Conservation (phyloP, 2,888 invertebrate genomes). For the Embidobia sp. region DNA sequence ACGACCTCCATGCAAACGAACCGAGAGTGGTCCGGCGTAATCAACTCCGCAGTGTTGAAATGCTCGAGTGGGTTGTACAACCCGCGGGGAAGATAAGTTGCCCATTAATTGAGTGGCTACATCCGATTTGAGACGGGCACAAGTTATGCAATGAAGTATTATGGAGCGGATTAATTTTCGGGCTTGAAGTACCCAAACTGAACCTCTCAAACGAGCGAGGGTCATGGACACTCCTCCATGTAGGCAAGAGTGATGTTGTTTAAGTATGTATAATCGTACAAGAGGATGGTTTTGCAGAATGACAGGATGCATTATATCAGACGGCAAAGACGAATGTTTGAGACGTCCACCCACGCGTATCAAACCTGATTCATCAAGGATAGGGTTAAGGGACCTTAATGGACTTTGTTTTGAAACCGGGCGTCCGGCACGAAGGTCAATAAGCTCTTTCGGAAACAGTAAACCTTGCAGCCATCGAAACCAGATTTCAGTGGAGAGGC, state of each 20-base stretch:
- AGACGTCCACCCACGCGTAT: not conserved
- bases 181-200: conserved; percentile 2
- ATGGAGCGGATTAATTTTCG: conserved; percentile 3
- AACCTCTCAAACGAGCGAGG: not conserved
- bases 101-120: conserved; percentile 10
- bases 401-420: not conserved
- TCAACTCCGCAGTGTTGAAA: no score
- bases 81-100: not conserved
- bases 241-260: not conserved
- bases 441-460: not conserved
- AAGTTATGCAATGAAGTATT: conserved; percentile 28
- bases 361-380: not conserved
- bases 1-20: no score
- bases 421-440: not conserved
- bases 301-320: not conserved
- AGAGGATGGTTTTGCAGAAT: not conserved
- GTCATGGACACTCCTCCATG: not conserved
- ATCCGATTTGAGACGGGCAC: conserved; percentile 11
- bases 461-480: not conserved
- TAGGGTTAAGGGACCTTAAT: not conserved
- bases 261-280: not conserved
- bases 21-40: no score
- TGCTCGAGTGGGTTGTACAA: not conserved
- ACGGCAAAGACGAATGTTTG: not conserved
- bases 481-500: not conserved